Percentiles rank a stretch among this genome's conserved stretches.
phyloP scores from a whole-genome alignment of 2,888 invertebrate genomes.

The Melanophora roralis region DNA sequence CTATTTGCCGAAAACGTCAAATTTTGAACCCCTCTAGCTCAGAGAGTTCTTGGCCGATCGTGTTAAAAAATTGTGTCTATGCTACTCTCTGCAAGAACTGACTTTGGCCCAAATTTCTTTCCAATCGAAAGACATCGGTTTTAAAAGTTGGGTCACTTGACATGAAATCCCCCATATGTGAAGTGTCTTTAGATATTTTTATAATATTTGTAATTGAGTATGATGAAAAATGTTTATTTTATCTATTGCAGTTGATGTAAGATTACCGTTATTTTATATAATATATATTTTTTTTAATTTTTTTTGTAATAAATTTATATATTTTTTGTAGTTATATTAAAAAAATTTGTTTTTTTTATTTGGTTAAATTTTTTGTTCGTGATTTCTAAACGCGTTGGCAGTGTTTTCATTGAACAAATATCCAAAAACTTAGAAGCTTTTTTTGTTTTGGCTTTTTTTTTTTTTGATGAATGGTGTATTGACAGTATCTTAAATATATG shows the following conservation, averaged over 20 bases:
- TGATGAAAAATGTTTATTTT: conserved; percentile 46
- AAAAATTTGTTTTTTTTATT: conserved; percentile 24
- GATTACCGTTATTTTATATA: conserved; percentile 26
- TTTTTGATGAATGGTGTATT: conserved; percentile 45
- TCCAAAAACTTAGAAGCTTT: conserved; percentile 62
- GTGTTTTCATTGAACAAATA: conserved; percentile 73
- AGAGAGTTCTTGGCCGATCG: too few species aligned
- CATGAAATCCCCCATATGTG: not conserved
- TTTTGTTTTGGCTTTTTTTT: conserved; percentile 43
- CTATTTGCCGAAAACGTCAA: too few species aligned
- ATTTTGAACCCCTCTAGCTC: too few species aligned
- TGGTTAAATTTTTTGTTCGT: conserved; percentile 64
- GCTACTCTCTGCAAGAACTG: too few species aligned
- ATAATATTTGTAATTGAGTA: conserved; percentile 44
- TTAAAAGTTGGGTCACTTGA: too few species aligned
- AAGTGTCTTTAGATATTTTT: not conserved
- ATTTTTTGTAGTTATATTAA: conserved; percentile 48
- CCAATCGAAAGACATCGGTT: too few species aligned
- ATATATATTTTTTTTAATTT: conserved; percentile 17
- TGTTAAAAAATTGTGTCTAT: too few species aligned
- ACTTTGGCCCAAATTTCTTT: too few species aligned
- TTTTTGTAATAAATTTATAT: conserved; percentile 25
- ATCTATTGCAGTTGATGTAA: conserved; percentile 61
- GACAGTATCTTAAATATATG: conserved; percentile 51
- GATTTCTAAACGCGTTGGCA: conserved; percentile 74